Evolutionary conservation across 2,888 invertebrate genomes (phyloP), one percentile per base, ranked within the genome.

Genomic region (Digitonthophagus gazella): DNA sequence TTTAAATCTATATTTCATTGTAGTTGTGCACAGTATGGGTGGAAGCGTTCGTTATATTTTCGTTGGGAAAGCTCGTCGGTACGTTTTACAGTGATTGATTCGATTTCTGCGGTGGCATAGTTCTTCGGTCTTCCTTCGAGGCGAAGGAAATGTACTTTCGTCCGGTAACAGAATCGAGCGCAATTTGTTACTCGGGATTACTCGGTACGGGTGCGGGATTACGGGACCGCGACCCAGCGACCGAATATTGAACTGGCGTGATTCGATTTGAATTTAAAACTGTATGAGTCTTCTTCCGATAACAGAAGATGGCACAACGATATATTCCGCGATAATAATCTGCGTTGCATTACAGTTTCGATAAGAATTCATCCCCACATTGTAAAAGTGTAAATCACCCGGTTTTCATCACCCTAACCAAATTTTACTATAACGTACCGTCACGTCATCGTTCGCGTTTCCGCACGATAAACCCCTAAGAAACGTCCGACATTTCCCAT

Each of bases 381-480:
- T 57, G 57, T 57, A 15, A 16, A 16, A 14, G 6, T 57, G 57
- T 57, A 15, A 15, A 16, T 57, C 28, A 44, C 28, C 28, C 28
- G 28, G 11, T 44, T 44, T 44, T n/a, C n/a, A n/a, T n/a, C 28
- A 5, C 28, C 28, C 28, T 58, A 14, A 15, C 58, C 58, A 58
- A 58, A 58, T 58, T 58, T 58, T 11, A 15, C 15, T 58, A 44
- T 44, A 44, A 44, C 28, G 28, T 44, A 44, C 28, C 28, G 58
- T 15, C 58, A 18, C 15, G 58, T 58, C 58, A 58, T 58, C 16
- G 15, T 16, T 2, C 14, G 58, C 28, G 28, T 44, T 58, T 58
- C 58, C 58, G 18, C 58, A 58, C 58, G 58, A 61, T 16, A 61
- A 61, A 61, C 16, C 61, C 16, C 19, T 19, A 61, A 16, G 20